Percentiles rank a stretch among this genome's conserved stretches.
These are phyloP conservation scores for Cosmorhoe ocellata DNA, from an alignment of 2,888 invertebrate genomes.

Conservation along the genomic window DNA sequence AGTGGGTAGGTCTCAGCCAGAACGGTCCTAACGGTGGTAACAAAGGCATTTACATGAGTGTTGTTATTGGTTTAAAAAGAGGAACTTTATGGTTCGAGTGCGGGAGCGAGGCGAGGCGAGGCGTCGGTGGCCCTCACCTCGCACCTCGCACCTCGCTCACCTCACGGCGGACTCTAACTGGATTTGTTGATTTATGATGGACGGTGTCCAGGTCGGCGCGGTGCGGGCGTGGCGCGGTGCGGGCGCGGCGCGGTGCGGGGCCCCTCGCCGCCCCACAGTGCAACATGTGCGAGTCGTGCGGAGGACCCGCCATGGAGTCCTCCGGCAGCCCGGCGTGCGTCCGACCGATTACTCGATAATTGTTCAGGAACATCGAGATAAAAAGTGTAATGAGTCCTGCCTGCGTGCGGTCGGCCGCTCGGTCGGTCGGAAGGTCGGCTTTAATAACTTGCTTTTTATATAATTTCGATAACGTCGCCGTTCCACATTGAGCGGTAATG, in stretches of 20 bases:
- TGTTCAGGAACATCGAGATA: conserved; percentile 22
- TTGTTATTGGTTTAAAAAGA: no score
- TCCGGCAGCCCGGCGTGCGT: not conserved
- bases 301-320: no score
- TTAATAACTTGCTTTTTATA: conserved; percentile 14
- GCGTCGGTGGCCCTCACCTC: not conserved
- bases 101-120: conserved; percentile 2
- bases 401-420: conserved; percentile 16
- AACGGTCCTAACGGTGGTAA: no score
- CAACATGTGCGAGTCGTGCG: no score
- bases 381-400: conserved; percentile 21
- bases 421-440: not conserved
- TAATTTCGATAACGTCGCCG: conserved; percentile 18
- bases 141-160: conserved; percentile 1
- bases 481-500: conserved; percentile 20
- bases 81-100: not conserved
- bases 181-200: conserved; percentile 30
- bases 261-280: no score
- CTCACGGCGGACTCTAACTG: conserved; percentile 18
- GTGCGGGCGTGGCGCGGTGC: not conserved
- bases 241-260: no score
- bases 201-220: conserved; percentile 11
- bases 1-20: no score
- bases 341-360: conserved; percentile 27
- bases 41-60: no score